Percentiles rank a stretch among this genome's conserved stretches.
Conservation (phyloP, 2,888 invertebrate genomes). For the Achlya flavicornis region DNA sequence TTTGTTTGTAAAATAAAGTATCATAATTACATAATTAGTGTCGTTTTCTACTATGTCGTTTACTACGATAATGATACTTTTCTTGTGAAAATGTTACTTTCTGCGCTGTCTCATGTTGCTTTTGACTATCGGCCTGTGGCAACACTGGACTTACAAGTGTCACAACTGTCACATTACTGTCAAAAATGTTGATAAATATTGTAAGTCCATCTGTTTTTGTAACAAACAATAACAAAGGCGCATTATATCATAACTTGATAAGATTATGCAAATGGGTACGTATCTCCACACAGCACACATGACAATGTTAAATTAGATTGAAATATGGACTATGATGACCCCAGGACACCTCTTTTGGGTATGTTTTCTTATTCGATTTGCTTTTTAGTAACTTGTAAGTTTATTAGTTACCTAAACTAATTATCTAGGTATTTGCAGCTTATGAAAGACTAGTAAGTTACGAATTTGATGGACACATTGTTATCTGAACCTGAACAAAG, state of each 20-base stretch:
- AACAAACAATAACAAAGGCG: neutral
- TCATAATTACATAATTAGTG: too few species aligned
- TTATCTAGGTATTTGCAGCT: neutral
- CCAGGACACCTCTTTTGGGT: conserved; percentile 53
- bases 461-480: neutral
- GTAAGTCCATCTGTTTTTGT: too few species aligned
- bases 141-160: too few species aligned
- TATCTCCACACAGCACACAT: neutral
- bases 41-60: too few species aligned
- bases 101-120: too few species aligned
- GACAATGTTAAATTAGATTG: conserved; percentile 13
- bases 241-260: conserved; percentile 6
- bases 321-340: conserved; percentile 55
- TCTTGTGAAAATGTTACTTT: too few species aligned
- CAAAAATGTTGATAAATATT: too few species aligned
- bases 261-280: conserved; percentile 9
- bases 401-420: neutral
- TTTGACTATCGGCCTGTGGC: too few species aligned
- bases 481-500: neutral
- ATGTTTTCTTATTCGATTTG: conserved; percentile 19
- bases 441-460: neutral
- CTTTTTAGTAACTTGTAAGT: neutral
- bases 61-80: too few species aligned
- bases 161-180: too few species aligned
- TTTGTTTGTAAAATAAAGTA: too few species aligned